Base-by-base conservation (phyloP, 2,113 vertebrate species). In the Conger conger region DNA sequence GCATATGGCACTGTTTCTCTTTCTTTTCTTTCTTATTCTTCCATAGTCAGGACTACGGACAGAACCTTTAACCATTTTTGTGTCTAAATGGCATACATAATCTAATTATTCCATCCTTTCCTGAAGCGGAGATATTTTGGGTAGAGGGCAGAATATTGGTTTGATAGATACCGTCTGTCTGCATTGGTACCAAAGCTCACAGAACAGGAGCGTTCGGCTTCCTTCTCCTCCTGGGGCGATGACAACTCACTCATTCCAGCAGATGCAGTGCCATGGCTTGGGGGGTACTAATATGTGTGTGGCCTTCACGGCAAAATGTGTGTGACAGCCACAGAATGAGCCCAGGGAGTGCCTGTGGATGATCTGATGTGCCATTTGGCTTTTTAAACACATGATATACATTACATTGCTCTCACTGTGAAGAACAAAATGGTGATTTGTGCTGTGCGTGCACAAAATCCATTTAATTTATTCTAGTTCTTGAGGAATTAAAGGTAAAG, bases 21-120 rank as follows among this genome's bases (percentile, higher is more conserved):
- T 63, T 42, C 36, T 80, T 80, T 27, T 33, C 33, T 40, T 80
- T 42, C 63, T 42, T 30, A 33, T 68, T 23, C 80, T 54, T 42
- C 54, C 16, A 60, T 82, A 82, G 81, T 18, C 36, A 79, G 36
- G 30, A 73, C 68, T 2, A 30, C 33, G 68, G 68, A 73, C n/a
- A 73, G n/a, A 73, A 73, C 27, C 15, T 80, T 85, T 60, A 53
- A 11, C 80, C 23, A 37, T 81, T 85, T 60, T 45, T 42, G 85
- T n/a, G 80, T 68, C 42, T 85, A 86, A 83, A 85, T 77, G 82
- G 80, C 33, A 83, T 82, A 82, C 57, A 50, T 82, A 88, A 86
- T 83, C 35, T 76, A 68, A 86, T 86, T 86, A 88, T 77, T 42
- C 20, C 82, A 81, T 50, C 80, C 40, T 54, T 82, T 50, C 45